Evolutionary conservation across 2,113 vertebrate genomes (phyloP).

Genomic region (Caloenas nicobarica): DNA sequence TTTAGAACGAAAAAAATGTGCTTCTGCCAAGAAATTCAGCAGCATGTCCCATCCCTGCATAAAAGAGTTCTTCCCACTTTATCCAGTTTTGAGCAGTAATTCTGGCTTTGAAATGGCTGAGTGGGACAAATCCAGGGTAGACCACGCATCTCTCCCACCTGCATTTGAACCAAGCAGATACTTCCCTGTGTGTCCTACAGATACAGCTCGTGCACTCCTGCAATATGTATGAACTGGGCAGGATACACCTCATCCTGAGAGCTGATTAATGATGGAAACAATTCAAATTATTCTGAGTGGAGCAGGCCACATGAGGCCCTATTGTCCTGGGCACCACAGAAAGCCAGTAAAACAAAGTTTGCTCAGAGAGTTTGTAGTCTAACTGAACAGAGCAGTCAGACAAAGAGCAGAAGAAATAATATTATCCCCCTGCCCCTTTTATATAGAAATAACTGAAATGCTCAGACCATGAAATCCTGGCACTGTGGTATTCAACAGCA

Average conservation of each 20-base stretch:
- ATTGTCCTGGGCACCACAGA: neutral
- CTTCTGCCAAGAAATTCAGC: conserved; percentile 9
- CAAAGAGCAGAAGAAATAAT: conserved; percentile 1
- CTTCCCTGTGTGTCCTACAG: neutral
- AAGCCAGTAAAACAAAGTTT: neutral
- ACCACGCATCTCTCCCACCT: neutral
- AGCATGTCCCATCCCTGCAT: neutral
- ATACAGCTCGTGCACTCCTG: neutral
- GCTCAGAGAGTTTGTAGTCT: neutral
- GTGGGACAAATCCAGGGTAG: neutral
- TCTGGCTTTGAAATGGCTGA: neutral
- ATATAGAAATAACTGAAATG: conserved; percentile 17
- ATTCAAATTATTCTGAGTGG: neutral
- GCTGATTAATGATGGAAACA: neutral
- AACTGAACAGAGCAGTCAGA: neutral
- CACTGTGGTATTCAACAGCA: neutral
- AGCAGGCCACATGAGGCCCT: neutral
- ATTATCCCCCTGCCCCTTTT: neutral
- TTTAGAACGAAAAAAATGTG: conserved; percentile 11
- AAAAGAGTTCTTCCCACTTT: neutral
- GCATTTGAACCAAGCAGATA: fast-evolving
- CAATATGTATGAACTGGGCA: neutral
- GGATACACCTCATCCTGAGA: neutral
- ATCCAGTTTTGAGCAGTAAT: neutral
- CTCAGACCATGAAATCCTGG: conserved; percentile 39